phyloP scores from a whole-genome alignment of 2,797 vertebrate species.

The Threskiornis aethiopicus region DNA sequence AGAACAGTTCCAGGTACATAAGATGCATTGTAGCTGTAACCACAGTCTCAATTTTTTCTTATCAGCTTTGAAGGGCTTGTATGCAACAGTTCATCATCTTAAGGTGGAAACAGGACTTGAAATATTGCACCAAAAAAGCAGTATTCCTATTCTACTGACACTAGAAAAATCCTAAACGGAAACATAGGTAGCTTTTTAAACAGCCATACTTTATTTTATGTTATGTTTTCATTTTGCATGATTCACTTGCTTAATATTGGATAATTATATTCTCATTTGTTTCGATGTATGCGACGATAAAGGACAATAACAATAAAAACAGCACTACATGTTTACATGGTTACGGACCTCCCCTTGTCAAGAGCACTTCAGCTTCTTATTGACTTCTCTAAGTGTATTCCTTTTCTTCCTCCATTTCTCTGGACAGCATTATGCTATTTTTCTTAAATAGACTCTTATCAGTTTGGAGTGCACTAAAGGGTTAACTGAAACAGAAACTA shows the following conservation, averaged over 20 bases:
- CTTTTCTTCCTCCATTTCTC: neutral
- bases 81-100: neutral
- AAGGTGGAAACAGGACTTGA: neutral
- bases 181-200: neutral
- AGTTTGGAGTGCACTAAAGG: neutral
- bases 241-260: neutral
- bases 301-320: neutral
- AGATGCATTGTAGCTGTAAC: neutral
- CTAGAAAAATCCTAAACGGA: neutral
- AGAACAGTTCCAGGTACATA: neutral
- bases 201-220: neutral
- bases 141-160: neutral
- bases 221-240: neutral
- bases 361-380: neutral
- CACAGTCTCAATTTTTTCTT: neutral
- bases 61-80: neutral
- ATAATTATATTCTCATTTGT: neutral
- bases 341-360: neutral
- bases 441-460: neutral
- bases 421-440: neutral
- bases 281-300: neutral
- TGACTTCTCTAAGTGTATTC: neutral
- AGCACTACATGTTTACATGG: neutral
- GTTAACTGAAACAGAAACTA: slow-evolving; percentile 44
- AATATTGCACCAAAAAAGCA: neutral